Percentiles rank a stretch among this genome's conserved stretches.
Evolutionary conservation across 2,113 vertebrate species (phyloP).

Genomic region (Rallus limicola): DNA sequence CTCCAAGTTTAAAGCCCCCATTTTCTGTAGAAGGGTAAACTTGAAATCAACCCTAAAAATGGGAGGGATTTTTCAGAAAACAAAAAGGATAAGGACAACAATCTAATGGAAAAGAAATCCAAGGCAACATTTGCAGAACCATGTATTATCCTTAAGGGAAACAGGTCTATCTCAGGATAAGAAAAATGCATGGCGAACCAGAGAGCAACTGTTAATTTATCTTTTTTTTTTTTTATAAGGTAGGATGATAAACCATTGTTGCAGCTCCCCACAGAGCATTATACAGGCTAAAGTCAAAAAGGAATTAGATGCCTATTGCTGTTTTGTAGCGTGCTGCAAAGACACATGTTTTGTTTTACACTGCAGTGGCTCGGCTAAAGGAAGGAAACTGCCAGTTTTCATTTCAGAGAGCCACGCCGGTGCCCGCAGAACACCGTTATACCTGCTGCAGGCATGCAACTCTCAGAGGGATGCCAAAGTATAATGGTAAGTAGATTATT

Average conservation of each 20-base stretch:
- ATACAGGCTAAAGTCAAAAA: constrained; percentile 12
- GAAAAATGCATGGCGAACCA: neutral
- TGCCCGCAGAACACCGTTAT: neutral
- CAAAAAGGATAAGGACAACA: neutral
- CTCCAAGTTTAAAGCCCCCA: neutral
- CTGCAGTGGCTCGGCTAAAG: neutral
- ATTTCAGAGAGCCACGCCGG: neutral
- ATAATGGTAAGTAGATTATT: constrained; percentile 26
- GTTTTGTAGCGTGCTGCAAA: neutral
- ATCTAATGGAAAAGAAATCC: neutral
- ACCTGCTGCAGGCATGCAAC: neutral
- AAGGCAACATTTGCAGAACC: neutral
- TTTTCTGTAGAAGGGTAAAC: neutral
- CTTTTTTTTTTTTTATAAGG: neutral
- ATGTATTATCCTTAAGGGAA: neutral
- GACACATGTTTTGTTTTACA: neutral
- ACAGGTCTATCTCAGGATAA: neutral
- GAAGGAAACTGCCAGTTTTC: neutral
- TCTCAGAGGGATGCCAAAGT: constrained; percentile 40
- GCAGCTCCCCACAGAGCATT: constrained; percentile 5
- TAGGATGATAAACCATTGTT: neutral
- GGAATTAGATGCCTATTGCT: neutral
- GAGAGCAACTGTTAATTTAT: neutral
- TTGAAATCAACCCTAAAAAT: neutral
- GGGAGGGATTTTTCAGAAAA: neutral